phyloP scores from a whole-genome alignment of 92 coral and sea anemone species.

The Plumapathes pennacea region DNA sequence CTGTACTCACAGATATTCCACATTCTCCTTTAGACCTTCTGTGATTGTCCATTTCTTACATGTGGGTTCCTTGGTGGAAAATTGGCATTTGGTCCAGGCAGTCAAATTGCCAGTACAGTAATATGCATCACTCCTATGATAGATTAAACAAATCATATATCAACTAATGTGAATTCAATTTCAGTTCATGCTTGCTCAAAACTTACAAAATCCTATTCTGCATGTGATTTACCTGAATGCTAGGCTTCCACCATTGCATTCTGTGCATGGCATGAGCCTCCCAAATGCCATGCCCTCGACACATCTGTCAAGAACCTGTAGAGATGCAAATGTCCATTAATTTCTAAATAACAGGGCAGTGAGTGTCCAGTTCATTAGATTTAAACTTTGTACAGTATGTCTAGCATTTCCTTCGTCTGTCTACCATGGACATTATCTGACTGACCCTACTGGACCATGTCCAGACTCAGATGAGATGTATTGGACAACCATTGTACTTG shows the following conservation, averaged over 20 bases:
- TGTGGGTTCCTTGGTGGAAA: slow-evolving; percentile 82
- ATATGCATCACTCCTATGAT: slow-evolving; percentile 80
- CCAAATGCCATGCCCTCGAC: slow-evolving; percentile 99
- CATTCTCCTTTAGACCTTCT: slow-evolving; percentile 61
- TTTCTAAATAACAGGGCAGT: no score
- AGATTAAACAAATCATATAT: background rate
- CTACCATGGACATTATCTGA: no score
- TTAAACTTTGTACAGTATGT: no score
- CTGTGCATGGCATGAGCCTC: slow-evolving; percentile 70
- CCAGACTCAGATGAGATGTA: no score
- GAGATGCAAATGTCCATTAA: no score
- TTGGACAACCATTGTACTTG: no score
- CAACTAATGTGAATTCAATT: background rate
- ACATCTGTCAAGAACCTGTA: slow-evolving; percentile 93
- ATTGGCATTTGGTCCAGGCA: slow-evolving; percentile 93
- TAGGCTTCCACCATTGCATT: slow-evolving; percentile 78
- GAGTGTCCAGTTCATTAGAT: no score
- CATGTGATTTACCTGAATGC: slow-evolving; percentile 88
- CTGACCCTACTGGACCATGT: no score
- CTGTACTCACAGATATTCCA: slow-evolving; percentile 73
- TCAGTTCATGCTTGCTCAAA: background rate
- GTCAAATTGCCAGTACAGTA: slow-evolving; percentile 91
- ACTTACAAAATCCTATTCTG: background rate
- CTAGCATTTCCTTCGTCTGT: no score
- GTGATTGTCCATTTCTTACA: slow-evolving; percentile 72